These are phyloP conservation scores for Indri indri DNA, from an alignment of 2,113 vertebrate species.

Conservation along the genomic window DNA sequence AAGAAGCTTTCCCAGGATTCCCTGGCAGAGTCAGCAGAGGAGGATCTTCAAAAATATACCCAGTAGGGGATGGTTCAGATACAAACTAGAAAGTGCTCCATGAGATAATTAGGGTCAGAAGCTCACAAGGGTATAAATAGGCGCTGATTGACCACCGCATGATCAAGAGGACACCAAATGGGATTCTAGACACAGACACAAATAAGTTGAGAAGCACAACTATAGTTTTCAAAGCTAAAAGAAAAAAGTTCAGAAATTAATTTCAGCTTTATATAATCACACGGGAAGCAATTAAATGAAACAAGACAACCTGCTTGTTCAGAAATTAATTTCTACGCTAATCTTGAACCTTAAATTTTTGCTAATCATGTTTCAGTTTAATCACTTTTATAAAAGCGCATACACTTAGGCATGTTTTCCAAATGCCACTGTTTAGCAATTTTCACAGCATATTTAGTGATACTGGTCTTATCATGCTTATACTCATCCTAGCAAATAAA, in stretches of 20 bases:
- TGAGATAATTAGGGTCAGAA: slow-evolving; percentile 53
- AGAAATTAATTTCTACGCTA: slow-evolving; percentile 79
- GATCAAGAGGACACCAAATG: slow-evolving; percentile 26
- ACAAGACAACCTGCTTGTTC: slow-evolving; percentile 65
- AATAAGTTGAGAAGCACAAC: slow-evolving; percentile 21
- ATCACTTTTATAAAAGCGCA: slow-evolving; percentile 70
- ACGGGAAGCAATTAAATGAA: slow-evolving; percentile 68
- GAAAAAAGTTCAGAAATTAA: slow-evolving; percentile 65
- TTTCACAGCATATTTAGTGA: slow-evolving; percentile 79
- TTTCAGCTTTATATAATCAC: slow-evolving; percentile 69
- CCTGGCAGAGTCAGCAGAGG: neutral
- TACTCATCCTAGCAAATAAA: neutral
- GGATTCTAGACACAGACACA: slow-evolving; percentile 24
- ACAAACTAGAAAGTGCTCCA: slow-evolving; percentile 32
- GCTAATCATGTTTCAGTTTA: slow-evolving; percentile 73
- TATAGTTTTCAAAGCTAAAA: slow-evolving; percentile 38
- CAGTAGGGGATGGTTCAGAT: slow-evolving; percentile 50
- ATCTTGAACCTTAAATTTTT: slow-evolving; percentile 69
- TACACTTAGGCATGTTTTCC: slow-evolving; percentile 63
- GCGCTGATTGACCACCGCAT: neutral
- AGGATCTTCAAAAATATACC: slow-evolving; percentile 51
- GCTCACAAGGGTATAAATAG: slow-evolving; percentile 20
- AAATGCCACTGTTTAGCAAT: slow-evolving; percentile 52
- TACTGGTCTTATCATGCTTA: slow-evolving; percentile 69
- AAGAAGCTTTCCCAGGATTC: slow-evolving; percentile 32